Evolutionary conservation across 2,797 vertebrate species (phyloP), one percentile per base, ranked within the genome.

Genomic region (Aeoliscus strigatus): DNA sequence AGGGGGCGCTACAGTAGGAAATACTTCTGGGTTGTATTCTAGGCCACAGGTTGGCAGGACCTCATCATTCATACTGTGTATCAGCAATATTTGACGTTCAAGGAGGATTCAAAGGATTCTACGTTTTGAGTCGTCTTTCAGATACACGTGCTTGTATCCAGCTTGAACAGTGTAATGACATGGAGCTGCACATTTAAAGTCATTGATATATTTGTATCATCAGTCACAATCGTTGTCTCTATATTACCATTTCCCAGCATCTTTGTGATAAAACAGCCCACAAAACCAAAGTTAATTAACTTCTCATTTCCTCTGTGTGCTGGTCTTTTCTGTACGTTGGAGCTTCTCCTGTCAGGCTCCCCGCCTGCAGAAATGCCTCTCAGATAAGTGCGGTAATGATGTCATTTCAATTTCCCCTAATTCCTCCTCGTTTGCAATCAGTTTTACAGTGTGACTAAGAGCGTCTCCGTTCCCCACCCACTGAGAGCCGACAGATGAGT

Each of bases 361-460:
- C 28, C 16, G 35, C 32, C 39, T 27, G 27, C n/a, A 58, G 31
- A 56, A 64, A 66, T 43, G 35, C 42, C 60, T 75, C 40, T 10
- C 9, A 53, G 52, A 80, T 66, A 66, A 73, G 32, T 36, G 26
- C 32, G 4, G 47, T 66, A 63, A 80, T 80, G 64, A 75, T 70
- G 69, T 69, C 12, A 76, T 80, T 83, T 70, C 9, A 63, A 43
- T 51, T 53, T 44, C 23, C 43, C 30, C 31, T 58, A 44, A 65
- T 73, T 63, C 51, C 32, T 54, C 42, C 63, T 16, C 35, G 18
- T 64, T 63, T 64, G 46, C 51, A 78, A 82, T 84, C 65, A 75
- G 70, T 83, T 85, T 77, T 18, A 26, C 37, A 61, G 71, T 40
- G 41, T 68, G 71, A 82, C 79, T 82, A 80, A 79, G 59, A 58